These are phyloP conservation scores for Psilanteris sp. DNA, from an alignment of 1,140 invertebrate species.

Conservation along the genomic window DNA sequence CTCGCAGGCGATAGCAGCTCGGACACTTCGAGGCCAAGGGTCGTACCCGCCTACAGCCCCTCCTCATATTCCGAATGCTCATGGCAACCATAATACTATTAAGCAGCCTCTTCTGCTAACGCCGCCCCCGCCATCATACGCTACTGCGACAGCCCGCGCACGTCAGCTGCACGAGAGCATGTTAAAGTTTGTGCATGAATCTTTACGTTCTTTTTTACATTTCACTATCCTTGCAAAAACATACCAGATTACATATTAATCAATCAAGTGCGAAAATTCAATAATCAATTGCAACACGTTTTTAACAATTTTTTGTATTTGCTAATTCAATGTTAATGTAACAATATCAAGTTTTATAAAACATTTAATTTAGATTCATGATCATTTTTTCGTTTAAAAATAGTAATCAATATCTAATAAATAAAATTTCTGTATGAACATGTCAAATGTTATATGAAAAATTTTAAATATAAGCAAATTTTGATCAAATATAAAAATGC, in stretches of 20 bases:
- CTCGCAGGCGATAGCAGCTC: conserved; percentile 83
- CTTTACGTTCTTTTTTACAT: conserved; percentile 68
- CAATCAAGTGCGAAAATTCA: conserved; percentile 11
- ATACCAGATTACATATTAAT: conserved; percentile 23
- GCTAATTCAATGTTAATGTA: too few relatives aligned
- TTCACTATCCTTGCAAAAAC: conserved; percentile 21
- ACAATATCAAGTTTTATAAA: too few relatives aligned
- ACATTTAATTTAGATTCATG: too few relatives aligned
- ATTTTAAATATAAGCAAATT: too few relatives aligned
- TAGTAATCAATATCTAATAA: too few relatives aligned
- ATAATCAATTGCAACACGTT: too few relatives aligned
- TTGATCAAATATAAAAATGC: too few relatives aligned
- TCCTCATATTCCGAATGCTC: conserved; percentile 79
- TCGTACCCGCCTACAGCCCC: conserved; percentile 82
- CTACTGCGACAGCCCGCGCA: conserved; percentile 81
- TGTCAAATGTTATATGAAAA: too few relatives aligned
- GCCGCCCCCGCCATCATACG: conserved; percentile 80
- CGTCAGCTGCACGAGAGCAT: conserved; percentile 80
- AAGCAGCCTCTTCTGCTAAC: conserved; percentile 81
- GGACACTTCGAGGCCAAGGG: conserved; percentile 84
- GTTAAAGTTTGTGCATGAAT: conserved; percentile 80
- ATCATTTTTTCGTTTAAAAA: too few relatives aligned
- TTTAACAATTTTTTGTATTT: too few relatives aligned
- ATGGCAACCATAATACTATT: conserved; percentile 80
- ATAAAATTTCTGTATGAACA: too few relatives aligned